These are phyloP conservation scores for Xiphias gladius DNA, from an alignment of 2,113 vertebrate species.

Conservation along the genomic window DNA sequence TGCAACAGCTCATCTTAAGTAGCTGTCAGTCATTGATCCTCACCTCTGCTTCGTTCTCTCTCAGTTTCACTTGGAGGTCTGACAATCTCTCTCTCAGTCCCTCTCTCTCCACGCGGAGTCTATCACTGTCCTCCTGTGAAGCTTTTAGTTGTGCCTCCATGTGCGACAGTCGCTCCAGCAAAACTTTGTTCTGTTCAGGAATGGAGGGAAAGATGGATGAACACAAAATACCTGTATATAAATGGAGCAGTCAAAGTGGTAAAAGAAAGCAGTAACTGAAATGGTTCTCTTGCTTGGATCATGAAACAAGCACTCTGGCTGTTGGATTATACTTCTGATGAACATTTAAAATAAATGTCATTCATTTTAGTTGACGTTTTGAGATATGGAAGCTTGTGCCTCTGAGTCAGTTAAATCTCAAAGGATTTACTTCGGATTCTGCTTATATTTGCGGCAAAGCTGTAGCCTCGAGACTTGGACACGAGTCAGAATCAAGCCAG, in stretches of 20 bases:
- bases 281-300: not conserved
- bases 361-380: not conserved
- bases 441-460: not conserved
- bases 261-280: not conserved
- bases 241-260: not conserved
- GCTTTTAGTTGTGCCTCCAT: constrained; percentile 74
- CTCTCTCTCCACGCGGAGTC: constrained; percentile 76
- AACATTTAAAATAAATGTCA: not conserved
- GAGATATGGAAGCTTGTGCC: not conserved
- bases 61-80: constrained; percentile 76
- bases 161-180: constrained; percentile 77
- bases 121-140: constrained; percentile 75
- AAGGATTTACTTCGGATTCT: not conserved
- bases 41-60: constrained; percentile 84
- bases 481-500: not conserved
- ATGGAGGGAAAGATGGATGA: not conserved
- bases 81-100: constrained; percentile 71
- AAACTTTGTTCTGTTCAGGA: constrained; percentile 77
- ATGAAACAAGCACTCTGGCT: not conserved
- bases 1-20: not conserved
- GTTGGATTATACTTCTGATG: not conserved
- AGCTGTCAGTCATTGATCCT: constrained; percentile 13
- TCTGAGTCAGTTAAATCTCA: not conserved
- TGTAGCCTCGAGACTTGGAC: not conserved
- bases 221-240: not conserved